Evolutionary conservation across 2,113 vertebrate genomes (phyloP).

Genomic region (Sinocyclocheilus maitianheensis): DNA sequence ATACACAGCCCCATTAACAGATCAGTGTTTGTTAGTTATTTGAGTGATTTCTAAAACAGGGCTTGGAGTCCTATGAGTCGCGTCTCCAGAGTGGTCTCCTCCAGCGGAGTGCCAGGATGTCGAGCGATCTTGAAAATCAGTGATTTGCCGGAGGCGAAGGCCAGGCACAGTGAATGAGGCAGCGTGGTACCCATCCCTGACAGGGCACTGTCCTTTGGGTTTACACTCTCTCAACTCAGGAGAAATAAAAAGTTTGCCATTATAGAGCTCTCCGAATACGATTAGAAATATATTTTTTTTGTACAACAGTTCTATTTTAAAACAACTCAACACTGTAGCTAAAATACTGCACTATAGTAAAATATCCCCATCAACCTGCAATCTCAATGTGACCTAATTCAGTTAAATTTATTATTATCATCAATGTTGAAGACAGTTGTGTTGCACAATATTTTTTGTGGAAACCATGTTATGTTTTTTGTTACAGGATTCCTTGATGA

Average conservation of each 20-base stretch:
- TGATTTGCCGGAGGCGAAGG: slow-evolving; percentile 41
- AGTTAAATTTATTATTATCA: too few relatives aligned
- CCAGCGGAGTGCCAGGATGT: slow-evolving; percentile 26
- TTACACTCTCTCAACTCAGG: slow-evolving; percentile 61
- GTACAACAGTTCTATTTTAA: slow-evolving; percentile 65
- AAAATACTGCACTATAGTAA: slow-evolving; percentile 77
- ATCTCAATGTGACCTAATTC: slow-evolving; percentile 49
- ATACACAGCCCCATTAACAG: slow-evolving; percentile 46
- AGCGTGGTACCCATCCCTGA: slow-evolving; percentile 60
- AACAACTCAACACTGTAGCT: slow-evolving; percentile 69
- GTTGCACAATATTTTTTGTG: not conserved
- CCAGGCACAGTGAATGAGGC: slow-evolving; percentile 79
- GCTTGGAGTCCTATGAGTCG: not conserved
- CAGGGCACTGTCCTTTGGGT: slow-evolving; percentile 63
- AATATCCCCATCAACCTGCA: slow-evolving; percentile 65
- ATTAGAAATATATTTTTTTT: slow-evolving; percentile 70
- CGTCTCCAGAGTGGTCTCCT: not conserved
- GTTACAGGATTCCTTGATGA: not conserved
- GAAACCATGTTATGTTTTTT: not conserved
- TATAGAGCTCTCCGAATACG: slow-evolving; percentile 63
- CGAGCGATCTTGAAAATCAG: slow-evolving; percentile 34
- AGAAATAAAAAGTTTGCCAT: slow-evolving; percentile 53
- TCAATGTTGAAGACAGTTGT: too few relatives aligned
- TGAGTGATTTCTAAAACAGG: slow-evolving; percentile 12
- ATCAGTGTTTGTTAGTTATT: slow-evolving; percentile 26